These are phyloP conservation scores for Pterophyllum scalare DNA, from an alignment of 2,113 vertebrate species.

Conservation along the genomic window DNA sequence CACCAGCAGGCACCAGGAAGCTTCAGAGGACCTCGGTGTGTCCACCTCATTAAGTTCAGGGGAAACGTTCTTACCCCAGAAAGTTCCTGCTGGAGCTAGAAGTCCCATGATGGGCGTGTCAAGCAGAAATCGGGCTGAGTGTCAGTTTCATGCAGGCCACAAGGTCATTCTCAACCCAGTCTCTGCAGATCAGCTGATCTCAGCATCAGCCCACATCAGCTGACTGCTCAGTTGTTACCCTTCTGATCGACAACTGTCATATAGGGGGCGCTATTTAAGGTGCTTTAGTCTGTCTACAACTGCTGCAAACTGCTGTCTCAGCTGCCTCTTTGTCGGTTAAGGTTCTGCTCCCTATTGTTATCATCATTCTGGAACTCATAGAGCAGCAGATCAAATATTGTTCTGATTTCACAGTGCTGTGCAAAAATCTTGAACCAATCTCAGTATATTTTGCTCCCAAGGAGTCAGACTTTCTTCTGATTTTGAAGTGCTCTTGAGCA, in stretches of 20 bases:
- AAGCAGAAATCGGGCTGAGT: not conserved
- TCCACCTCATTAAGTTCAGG: not conserved
- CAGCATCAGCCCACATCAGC: not conserved
- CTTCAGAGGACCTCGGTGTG: rapidly evolving
- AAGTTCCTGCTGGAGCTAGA: not conserved
- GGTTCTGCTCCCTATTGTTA: not conserved
- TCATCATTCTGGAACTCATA: not conserved
- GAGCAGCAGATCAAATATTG: not conserved
- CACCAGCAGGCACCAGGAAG: not conserved
- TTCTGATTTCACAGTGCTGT: too few relatives aligned
- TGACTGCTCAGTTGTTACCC: not conserved
- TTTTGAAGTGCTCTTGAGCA: not conserved
- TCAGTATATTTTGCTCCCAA: too few relatives aligned
- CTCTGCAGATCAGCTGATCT: not conserved
- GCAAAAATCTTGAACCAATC: too few relatives aligned
- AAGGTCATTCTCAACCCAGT: not conserved
- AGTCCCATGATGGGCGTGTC: not conserved
- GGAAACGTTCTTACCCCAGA: not conserved
- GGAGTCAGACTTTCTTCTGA: too few relatives aligned
- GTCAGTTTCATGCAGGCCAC: not conserved
- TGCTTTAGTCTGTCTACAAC: not conserved
- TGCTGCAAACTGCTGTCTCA: not conserved
- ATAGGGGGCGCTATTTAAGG: not conserved
- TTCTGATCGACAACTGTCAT: not conserved
- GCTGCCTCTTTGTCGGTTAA: not conserved